Evolutionary conservation across 2,888 invertebrate species (phyloP).

Genomic region (Diplolepis rosae): DNA sequence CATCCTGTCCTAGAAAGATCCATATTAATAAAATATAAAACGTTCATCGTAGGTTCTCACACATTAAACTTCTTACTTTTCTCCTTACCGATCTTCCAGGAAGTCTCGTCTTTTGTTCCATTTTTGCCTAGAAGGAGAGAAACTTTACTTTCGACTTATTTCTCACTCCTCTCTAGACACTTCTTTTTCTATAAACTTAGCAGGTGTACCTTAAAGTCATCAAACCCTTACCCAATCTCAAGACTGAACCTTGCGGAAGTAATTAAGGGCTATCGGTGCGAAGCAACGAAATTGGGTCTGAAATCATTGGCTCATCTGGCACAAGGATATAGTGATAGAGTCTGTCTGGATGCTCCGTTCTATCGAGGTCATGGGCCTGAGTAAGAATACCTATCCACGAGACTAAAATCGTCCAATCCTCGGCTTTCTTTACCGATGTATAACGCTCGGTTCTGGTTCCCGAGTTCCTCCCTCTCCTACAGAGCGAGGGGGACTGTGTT

Average conservation of each 20-base stretch:
- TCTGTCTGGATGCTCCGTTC: not conserved
- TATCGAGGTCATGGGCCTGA: constrained; percentile 35
- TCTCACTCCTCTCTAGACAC: not conserved
- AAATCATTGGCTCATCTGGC: not conserved
- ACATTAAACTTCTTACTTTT: not conserved
- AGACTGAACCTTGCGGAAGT: constrained; percentile 1
- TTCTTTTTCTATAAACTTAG: not conserved
- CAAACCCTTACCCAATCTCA: not conserved
- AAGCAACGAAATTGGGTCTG: not conserved
- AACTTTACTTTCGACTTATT: not conserved
- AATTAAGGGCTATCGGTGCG: not conserved
- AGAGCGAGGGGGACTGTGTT: not conserved
- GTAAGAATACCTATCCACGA: constrained; percentile 10
- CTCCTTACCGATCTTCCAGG: not conserved
- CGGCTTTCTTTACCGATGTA: constrained; percentile 29
- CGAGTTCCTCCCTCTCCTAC: constrained; percentile 19
- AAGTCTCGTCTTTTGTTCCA: constrained; percentile 1
- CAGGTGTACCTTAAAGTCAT: not conserved
- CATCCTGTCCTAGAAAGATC: too few species aligned
- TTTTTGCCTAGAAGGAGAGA: constrained; percentile 7
- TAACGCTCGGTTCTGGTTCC: constrained; percentile 21
- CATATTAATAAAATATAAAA: not conserved
- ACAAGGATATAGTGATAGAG: too few species aligned
- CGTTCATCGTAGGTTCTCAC: not conserved
- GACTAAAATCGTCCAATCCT: constrained; percentile 32